Evolutionary conservation across 2,113 vertebrate species (phyloP).

Genomic region (Periophthalmodon schlosseri): DNA sequence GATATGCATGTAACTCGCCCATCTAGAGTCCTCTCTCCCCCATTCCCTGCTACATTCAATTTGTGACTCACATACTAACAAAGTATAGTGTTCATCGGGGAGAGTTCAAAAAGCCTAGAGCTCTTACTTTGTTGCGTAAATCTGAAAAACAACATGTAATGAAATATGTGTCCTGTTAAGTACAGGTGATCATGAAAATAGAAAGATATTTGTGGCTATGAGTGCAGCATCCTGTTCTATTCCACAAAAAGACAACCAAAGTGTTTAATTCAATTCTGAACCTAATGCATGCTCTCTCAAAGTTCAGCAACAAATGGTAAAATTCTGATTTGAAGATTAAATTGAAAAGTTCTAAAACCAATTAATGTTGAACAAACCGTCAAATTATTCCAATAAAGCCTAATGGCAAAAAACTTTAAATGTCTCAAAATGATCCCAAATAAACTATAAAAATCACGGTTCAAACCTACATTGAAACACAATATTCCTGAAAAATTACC

Average conservation of each 20-base stretch:
- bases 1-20: not conserved
- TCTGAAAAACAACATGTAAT: slow-evolving; percentile 27
- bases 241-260: slow-evolving; percentile 22
- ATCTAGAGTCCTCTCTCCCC: not conserved
- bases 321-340: no score
- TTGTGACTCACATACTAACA: not conserved
- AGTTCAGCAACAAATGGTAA: slow-evolving; percentile 21
- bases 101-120: not conserved
- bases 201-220: slow-evolving; percentile 26
- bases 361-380: no score
- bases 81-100: not conserved
- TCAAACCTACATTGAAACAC: no score
- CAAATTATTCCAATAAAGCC: no score
- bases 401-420: no score
- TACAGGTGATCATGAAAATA: slow-evolving; percentile 2
- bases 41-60: not conserved
- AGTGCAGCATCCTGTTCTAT: slow-evolving; percentile 13
- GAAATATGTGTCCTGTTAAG: slow-evolving; percentile 1
- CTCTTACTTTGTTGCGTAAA: not conserved
- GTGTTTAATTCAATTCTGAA: slow-evolving; percentile 23
- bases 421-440: no score
- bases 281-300: slow-evolving; percentile 9
- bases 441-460: no score
- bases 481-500: no score
- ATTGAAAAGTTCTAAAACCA: no score